These are phyloP conservation scores for Lordiphosa clarofinis DNA, from an alignment of 1,140 invertebrate genomes.

Conservation along the genomic window DNA sequence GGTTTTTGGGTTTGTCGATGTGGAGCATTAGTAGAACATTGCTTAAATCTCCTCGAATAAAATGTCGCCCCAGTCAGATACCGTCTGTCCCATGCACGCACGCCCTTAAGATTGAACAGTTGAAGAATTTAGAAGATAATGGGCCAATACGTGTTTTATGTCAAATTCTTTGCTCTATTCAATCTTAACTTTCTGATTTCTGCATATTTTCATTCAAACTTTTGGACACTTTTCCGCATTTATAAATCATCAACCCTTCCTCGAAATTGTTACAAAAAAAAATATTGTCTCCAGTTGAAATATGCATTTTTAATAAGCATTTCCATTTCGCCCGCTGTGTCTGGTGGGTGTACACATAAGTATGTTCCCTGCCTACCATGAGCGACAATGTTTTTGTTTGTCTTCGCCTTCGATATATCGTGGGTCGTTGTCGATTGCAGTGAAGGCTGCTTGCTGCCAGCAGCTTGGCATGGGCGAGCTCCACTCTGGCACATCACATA, in stretches of 20 bases:
- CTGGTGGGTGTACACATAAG: constrained; percentile 33
- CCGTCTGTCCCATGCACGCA: too few species aligned
- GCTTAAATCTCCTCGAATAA: too few species aligned
- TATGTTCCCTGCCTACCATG: neutral
- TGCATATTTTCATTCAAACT: constrained; percentile 1
- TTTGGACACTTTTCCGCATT: neutral
- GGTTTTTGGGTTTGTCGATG: too few species aligned
- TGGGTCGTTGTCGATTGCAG: constrained; percentile 47
- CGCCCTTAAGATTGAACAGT: too few species aligned
- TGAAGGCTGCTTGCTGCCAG: constrained; percentile 11
- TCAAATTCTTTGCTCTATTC: too few species aligned
- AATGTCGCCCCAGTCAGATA: too few species aligned
- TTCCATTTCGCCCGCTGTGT: constrained; percentile 46
- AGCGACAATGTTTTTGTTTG: constrained; percentile 55
- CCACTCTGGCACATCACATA: constrained; percentile 41
- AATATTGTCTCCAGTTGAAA: neutral
- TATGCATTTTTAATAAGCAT: constrained; percentile 36
- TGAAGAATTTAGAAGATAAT: too few species aligned
- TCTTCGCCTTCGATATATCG: constrained; percentile 61
- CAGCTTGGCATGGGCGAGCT: constrained; percentile 47
- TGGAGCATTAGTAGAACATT: too few species aligned
- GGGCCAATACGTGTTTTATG: too few species aligned
- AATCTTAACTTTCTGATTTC: too few species aligned
- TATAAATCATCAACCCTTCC: constrained; percentile 26
- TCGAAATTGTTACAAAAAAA: too few species aligned